phyloP scores from a whole-genome alignment of 92 coral and sea anemone genomes.

The Zoanthus sansibaricus region DNA sequence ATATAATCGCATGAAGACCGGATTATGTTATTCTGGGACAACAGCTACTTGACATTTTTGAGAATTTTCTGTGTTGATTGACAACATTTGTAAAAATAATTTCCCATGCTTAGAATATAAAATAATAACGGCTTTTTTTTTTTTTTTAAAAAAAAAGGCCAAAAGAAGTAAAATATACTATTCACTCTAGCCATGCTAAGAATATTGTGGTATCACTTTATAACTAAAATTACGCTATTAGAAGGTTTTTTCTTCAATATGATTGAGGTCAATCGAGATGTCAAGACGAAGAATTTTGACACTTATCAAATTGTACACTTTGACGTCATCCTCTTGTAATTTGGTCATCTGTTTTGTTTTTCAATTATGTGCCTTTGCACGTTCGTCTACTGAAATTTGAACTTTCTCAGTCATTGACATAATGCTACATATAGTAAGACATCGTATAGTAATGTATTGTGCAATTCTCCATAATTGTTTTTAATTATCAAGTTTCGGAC shows the following conservation, averaged over 20 bases:
- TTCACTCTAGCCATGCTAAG: no score
- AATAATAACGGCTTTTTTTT: not conserved
- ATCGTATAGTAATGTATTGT: not conserved
- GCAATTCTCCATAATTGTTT: not conserved
- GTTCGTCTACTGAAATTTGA: not conserved
- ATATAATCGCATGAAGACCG: no score
- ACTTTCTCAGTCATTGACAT: not conserved
- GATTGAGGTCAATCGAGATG: not conserved
- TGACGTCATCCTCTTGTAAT: slow-evolving; percentile 11
- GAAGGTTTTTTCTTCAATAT: not conserved
- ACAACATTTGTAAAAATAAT: not conserved
- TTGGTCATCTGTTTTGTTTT: not conserved
- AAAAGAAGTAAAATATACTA: not conserved
- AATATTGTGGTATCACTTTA: not conserved
- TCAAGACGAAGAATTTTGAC: not conserved
- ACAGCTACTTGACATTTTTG: not conserved
- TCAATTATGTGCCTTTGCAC: not conserved
- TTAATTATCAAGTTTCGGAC: not conserved
- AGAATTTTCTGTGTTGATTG: not conserved
- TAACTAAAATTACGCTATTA: not conserved
- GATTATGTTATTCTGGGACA: not conserved
- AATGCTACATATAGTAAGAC: not conserved
- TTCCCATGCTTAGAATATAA: not conserved
- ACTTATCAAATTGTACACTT: not conserved
- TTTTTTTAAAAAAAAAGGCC: not conserved